These are phyloP conservation scores for Polyommatus iphigenia DNA, from an alignment of 2,888 invertebrate genomes.

Conservation along the genomic window DNA sequence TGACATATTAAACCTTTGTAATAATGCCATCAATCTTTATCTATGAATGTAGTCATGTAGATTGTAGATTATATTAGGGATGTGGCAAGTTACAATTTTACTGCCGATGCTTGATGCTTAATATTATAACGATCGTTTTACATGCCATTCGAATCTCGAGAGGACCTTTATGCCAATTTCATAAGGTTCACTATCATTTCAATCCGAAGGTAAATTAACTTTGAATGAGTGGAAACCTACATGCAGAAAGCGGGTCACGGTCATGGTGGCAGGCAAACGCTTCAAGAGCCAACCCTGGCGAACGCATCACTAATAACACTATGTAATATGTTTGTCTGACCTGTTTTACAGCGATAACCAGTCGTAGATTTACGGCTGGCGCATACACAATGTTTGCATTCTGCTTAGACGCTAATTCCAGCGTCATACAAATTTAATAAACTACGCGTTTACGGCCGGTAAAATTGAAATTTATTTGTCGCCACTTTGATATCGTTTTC, in stretches of 20 bases:
- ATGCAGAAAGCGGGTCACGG: background rate
- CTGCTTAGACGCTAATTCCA: constrained; percentile 1
- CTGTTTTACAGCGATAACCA: constrained; percentile 14
- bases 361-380: constrained; percentile 10
- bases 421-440: background rate
- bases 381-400: constrained; percentile 15
- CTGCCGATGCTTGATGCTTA: too few species aligned
- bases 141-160: too few species aligned
- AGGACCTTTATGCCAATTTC: too few species aligned
- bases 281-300: background rate
- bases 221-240: background rate
- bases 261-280: background rate
- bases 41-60: too few species aligned
- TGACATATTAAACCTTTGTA: background rate
- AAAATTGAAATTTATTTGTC: background rate
- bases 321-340: constrained; percentile 7
- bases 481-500: background rate
- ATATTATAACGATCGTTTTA: too few species aligned
- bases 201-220: background rate
- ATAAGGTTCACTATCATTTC: too few species aligned
- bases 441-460: background rate
- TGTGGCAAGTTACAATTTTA: background rate
- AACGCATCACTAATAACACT: background rate
- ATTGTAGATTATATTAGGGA: too few species aligned
- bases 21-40: background rate